Base-by-base conservation (phyloP, 2,113 vertebrate species). In the Microcebus jonahi region DNA sequence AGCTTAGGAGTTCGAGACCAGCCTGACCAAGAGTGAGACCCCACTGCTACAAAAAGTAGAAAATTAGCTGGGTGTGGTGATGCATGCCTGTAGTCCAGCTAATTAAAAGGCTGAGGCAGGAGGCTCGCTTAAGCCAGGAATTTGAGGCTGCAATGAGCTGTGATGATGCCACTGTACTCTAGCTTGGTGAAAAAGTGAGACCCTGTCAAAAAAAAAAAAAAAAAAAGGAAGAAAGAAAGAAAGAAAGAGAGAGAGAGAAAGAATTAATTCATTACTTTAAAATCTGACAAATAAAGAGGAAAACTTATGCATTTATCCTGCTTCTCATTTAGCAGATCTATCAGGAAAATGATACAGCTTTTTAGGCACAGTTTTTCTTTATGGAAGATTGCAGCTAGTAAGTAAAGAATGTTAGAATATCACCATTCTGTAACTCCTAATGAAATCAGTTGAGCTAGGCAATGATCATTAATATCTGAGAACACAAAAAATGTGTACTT, bases 251-350 rank as follows among this genome's bases (percentile, higher is more conserved):
- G 15, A 53, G 1, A 53, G 8, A 77, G 63, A 25, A 61, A 93
- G 50, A 82, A 96, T 27, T 11, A 88, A 67, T 53, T 86, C 21
- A 61, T 90, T 82, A 90, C 87, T 95, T 76, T 55, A 82, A 91
- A 79, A 71, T 84, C 45, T 93, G 68, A 21, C 45, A 91, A 88
- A 88, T 53, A 61, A 57, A 71, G 15, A 55, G 14, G 15, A 29
- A 79, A 94, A 88, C 68, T 61, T 6, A 76, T 31, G 4, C 6
- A 79, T 45, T 80, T 2, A 29, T 36, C 5, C 55, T 61, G 29
- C 20, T 97, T 82, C 73, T 88, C 68, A 73, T 80, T 79, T 88
- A 73, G 18, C 48, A 95, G 23, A 31, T 7, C 5, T 86, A 45
- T 83, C 48, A 75, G 39, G 57, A 79, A 83, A 90, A 21, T 67